Percentiles rank a stretch among this genome's conserved stretches.
phyloP scores from a whole-genome alignment of 2,888 invertebrate genomes.

The Diploptera punctata region DNA sequence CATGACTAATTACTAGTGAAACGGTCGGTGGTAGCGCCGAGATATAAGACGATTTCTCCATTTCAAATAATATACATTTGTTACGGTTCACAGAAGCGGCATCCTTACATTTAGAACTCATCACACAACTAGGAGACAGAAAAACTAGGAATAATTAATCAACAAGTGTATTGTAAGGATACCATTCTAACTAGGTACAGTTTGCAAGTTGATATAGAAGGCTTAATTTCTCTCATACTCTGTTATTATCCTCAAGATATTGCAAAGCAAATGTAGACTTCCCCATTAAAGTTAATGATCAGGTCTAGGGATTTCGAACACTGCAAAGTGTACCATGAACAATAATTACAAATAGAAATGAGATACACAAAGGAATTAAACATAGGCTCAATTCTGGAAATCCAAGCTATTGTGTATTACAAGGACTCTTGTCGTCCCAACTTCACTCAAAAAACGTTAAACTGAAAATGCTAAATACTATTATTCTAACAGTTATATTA shows the following conservation, averaged over 20 bases:
- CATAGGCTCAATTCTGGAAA: too few relatives aligned
- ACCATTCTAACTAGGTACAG: neutral
- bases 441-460: too few relatives aligned
- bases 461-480: too few relatives aligned
- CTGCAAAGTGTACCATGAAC: too few relatives aligned
- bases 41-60: slow-evolving; percentile 2
- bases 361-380: too few relatives aligned
- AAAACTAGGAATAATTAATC: slow-evolving; percentile 20
- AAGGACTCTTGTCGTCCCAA: too few relatives aligned
- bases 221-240: neutral
- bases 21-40: neutral
- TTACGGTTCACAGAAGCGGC: slow-evolving; percentile 10
- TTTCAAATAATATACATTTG: slow-evolving; percentile 8
- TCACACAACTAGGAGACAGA: neutral
- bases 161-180: neutral
- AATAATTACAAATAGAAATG: too few relatives aligned
- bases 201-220: neutral
- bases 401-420: too few relatives aligned
- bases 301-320: too few relatives aligned
- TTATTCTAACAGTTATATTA: too few relatives aligned
- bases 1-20: slow-evolving; percentile 5
- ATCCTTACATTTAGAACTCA: neutral
- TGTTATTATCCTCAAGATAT: neutral
- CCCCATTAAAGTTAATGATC: too few relatives aligned
- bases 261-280: too few relatives aligned